Evolutionary conservation across 2,888 invertebrate species (phyloP).

Genomic region (Lingula anatina): DNA sequence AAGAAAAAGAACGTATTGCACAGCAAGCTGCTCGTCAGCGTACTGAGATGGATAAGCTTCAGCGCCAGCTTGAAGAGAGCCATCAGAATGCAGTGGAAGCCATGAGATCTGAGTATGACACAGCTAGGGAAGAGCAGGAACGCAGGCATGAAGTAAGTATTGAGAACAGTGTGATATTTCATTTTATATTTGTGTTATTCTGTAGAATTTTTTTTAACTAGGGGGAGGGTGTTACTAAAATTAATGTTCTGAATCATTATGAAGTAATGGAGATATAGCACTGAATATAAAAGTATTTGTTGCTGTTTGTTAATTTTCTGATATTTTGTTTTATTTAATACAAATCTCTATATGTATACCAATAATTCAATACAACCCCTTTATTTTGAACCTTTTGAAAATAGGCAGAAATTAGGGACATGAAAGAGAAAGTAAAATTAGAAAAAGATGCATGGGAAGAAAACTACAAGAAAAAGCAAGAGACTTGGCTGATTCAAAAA

Average conservation of each 20-base stretch:
- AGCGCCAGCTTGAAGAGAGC: constrained; percentile 47
- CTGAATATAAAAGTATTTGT: not conserved
- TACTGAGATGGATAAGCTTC: constrained; percentile 45
- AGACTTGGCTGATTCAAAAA: constrained; percentile 41
- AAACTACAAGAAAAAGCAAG: constrained; percentile 52
- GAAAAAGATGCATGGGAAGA: too few relatives aligned
- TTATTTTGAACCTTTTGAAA: too few relatives aligned
- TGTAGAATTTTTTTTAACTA: not conserved
- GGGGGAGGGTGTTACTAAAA: too few relatives aligned
- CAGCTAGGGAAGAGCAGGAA: constrained; percentile 48
- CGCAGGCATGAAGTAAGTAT: constrained; percentile 41
- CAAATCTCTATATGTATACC: too few relatives aligned
- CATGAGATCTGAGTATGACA: constrained; percentile 49
- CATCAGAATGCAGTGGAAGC: constrained; percentile 38
- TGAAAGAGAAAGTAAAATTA: constrained; percentile 52
- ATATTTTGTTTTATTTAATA: too few relatives aligned
- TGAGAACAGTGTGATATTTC: too few relatives aligned
- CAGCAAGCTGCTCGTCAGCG: constrained; percentile 40
- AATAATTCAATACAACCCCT: too few relatives aligned
- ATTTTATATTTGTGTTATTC: too few relatives aligned
- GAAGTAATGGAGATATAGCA: too few relatives aligned
- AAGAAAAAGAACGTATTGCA: constrained; percentile 49
- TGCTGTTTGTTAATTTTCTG: not conserved
- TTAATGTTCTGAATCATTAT: too few relatives aligned
- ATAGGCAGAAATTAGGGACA: too few relatives aligned